Evolutionary conservation across 2,113 vertebrate genomes (phyloP).

Genomic region (Anhinga anhinga): DNA sequence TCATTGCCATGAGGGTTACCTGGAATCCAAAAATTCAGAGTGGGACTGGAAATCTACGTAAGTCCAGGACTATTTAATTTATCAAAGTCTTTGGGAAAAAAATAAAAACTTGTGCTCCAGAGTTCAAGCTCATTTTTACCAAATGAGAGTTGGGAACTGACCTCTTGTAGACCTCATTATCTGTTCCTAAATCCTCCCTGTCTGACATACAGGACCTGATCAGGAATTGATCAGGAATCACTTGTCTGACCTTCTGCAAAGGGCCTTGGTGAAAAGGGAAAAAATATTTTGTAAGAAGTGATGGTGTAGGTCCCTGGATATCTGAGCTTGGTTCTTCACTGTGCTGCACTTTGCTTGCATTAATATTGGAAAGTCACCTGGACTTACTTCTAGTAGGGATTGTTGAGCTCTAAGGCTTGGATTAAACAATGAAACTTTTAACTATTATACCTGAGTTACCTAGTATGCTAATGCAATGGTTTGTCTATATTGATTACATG

Average conservation of each 20-base stretch:
- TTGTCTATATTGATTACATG: neutral
- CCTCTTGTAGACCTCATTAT: neutral
- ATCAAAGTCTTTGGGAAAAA: neutral
- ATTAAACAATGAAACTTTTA: neutral
- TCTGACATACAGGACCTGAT: neutral
- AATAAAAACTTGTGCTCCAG: accelerated
- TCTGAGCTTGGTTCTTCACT: neutral
- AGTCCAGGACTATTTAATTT: neutral
- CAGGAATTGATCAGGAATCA: neutral
- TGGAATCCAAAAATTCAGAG: neutral
- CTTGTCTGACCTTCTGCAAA: neutral
- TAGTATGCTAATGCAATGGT: neutral
- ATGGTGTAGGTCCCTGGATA: neutral
- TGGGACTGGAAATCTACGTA: neutral
- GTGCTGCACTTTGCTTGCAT: neutral
- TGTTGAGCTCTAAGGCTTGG: neutral
- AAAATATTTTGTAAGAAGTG: neutral
- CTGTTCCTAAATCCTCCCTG: neutral
- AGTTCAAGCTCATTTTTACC: neutral
- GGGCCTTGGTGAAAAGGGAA: neutral
- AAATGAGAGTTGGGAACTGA: neutral
- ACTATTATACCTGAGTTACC: neutral
- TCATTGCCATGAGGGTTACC: neutral
- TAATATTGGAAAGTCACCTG: neutral
- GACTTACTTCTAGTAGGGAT: neutral